Percentiles rank a stretch among this genome's conserved stretches.
Conservation (phyloP, 2,797 vertebrate species). For the Pangasius larnaudii region DNA sequence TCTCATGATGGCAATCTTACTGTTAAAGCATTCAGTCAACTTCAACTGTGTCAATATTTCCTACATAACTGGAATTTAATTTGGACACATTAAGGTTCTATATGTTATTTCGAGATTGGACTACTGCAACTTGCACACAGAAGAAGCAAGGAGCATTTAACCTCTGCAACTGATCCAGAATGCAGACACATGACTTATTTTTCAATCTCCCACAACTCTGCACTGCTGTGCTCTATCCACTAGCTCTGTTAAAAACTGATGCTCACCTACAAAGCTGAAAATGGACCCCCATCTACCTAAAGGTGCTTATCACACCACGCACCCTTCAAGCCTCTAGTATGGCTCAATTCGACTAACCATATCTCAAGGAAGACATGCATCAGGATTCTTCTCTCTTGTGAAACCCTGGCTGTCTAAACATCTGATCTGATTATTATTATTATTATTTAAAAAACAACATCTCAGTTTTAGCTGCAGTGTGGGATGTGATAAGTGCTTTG, state of each 20-base stretch:
- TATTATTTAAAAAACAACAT: background rate
- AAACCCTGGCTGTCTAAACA: background rate
- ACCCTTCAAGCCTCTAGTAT: background rate
- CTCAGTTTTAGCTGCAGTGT: background rate
- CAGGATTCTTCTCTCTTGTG: background rate
- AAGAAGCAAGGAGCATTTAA: background rate
- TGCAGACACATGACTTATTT: background rate
- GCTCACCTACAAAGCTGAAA: background rate
- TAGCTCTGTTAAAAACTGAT: background rate
- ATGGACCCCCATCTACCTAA: background rate
- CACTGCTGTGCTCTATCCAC: background rate
- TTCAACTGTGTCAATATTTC: background rate
- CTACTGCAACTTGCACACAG: background rate
- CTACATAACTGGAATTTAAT: background rate
- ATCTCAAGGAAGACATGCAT: background rate
- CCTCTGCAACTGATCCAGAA: background rate
- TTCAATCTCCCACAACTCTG: background rate
- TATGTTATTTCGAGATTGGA: background rate
- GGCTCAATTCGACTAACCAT: background rate
- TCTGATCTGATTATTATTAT: background rate
- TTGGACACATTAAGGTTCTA: background rate
- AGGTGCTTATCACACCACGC: background rate
- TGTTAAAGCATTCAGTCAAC: background rate
- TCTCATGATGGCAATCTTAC: background rate
- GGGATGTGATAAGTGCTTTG: too few relatives aligned